Evolutionary conservation across 2,797 vertebrate genomes (phyloP).

Genomic region (Aphelocoma californica): DNA sequence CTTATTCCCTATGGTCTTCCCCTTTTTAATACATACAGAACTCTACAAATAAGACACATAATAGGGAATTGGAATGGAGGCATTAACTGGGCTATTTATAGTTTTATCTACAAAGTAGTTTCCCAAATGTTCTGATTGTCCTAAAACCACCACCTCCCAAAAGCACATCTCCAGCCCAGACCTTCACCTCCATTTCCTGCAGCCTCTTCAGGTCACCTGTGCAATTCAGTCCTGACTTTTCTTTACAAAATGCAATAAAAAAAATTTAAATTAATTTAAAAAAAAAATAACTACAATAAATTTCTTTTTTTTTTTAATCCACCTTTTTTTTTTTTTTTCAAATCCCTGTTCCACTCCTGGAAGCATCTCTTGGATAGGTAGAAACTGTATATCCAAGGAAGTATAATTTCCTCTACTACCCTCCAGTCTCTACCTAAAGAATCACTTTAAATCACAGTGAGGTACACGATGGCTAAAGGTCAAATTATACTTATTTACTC

Average conservation of each 20-base stretch:
- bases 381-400: not conserved
- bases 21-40: not conserved
- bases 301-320: not conserved
- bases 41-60: not conserved
- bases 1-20: not conserved
- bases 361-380: not conserved
- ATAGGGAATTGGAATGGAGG: not conserved
- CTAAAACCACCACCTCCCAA: not conserved
- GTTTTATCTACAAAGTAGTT: not conserved
- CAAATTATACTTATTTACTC: not conserved
- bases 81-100: not conserved
- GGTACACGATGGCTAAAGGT: not conserved
- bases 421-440: not conserved
- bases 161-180: not conserved
- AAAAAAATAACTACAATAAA: not conserved
- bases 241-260: not conserved
- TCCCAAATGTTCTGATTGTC: not conserved
- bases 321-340: rapidly evolving
- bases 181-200: not conserved
- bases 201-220: not conserved
- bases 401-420: not conserved
- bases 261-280: not conserved
- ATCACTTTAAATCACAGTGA: not conserved
- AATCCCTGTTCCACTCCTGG: not conserved
- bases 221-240: not conserved